phyloP scores from a whole-genome alignment of 2,888 invertebrate genomes.

The Scaptomyza reducta region DNA sequence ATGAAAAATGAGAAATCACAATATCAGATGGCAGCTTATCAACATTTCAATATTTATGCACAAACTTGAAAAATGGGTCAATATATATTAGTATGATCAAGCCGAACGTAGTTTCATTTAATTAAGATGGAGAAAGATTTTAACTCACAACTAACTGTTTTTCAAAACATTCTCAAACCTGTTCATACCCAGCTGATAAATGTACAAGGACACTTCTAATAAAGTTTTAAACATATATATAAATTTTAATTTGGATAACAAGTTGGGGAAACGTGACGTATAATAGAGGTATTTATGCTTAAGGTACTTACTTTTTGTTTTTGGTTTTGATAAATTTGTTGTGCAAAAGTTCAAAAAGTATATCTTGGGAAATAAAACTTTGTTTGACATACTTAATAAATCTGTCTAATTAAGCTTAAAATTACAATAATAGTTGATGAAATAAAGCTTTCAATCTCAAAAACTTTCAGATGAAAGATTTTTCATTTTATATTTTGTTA shows the following conservation, averaged over 20 bases:
- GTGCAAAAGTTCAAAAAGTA: background rate
- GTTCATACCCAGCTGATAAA: background rate
- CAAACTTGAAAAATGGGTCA: constrained; percentile 1
- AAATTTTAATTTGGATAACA: background rate
- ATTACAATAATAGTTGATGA: too few species aligned
- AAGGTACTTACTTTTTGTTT: background rate
- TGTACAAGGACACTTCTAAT: background rate
- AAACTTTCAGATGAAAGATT: too few species aligned
- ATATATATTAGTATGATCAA: background rate
- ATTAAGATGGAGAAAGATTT: background rate
- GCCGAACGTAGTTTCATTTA: background rate
- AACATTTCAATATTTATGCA: background rate
- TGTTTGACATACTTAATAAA: background rate
- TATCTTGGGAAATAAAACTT: background rate
- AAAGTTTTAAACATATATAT: background rate
- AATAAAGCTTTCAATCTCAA: too few species aligned
- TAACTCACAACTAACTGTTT: too few species aligned
- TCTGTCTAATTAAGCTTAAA: background rate
- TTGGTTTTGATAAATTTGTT: background rate
- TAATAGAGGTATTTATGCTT: background rate
- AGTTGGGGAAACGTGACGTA: too few species aligned
- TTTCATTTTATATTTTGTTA: too few species aligned
- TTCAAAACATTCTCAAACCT: background rate
- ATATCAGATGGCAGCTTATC: constrained; percentile 3
- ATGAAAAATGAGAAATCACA: constrained; percentile 12